Base-by-base conservation (phyloP, 2,113 vertebrate genomes). In the Rhynchopsitta pachyrhyncha region DNA sequence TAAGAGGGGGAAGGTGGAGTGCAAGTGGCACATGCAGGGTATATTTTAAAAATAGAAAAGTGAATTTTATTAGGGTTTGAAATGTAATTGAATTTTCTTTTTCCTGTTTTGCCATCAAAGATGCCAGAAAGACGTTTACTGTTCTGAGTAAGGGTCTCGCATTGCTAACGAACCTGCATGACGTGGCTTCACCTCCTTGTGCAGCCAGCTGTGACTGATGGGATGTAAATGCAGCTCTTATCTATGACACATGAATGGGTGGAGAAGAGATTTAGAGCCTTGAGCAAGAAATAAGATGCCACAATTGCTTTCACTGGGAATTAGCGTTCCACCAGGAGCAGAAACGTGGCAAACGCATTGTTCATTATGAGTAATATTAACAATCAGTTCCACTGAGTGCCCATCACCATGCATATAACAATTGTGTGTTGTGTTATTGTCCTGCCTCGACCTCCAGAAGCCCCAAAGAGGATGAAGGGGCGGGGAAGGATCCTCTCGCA, bases 201-300 rank as follows among this genome's bases (percentile, higher is more conserved):
- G 76, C 62, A 96, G 60, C 47, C 0, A 90, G 81, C 92, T 96
- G 94, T 96, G 81, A 95, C 91, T 83, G 69, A 75, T 24, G 6
- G 80, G 80, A 96, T 96, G 94, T 92, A 96, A 96, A 96, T 92
- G 68, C 41, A 71, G 55, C 77, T 85, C 78, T 97, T 90, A 93
- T 94, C 91, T 96, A n/a, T 75, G 79, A 84, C 92, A 91, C 70
- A 6, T 22, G 78, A 86, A 93, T 73, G 76, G 62, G 64, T 91
- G 79, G 66, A 95, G 81, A 76, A 62, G 60, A 77, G 76, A 92
- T 94, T 94, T 76, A 92, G 81, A 94, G 83, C 53, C 84, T 39
- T 35, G 46, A 82, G 68, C 25, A 35, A 91, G 83, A 70, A 94
- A 92, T 80, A 81, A 69, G 93, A 73, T 80, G 83, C 69, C 81